Conservation (phyloP, 2,888 invertebrate species). For the Meliscaeva auricollis region DNA sequence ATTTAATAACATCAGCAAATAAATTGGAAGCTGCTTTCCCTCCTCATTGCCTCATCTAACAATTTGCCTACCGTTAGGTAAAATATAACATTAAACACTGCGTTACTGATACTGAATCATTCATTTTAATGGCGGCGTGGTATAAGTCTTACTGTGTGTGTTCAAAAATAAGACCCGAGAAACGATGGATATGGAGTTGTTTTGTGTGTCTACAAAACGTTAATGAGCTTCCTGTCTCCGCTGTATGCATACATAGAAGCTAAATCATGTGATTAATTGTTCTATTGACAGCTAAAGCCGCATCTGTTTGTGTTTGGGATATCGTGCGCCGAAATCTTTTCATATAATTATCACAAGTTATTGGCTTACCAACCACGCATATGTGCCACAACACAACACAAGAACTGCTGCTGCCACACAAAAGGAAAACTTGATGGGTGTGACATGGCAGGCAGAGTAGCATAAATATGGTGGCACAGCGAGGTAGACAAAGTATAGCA, state of each 20-base stretch:
- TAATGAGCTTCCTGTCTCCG: constrained; percentile 67
- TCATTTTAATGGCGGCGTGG: constrained; percentile 43
- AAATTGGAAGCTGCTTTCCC: constrained; percentile 38
- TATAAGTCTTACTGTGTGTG: constrained; percentile 33
- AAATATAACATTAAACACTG: too few species aligned
- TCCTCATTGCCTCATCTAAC: neutral
- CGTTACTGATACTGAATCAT: constrained; percentile 34
- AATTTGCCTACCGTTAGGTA: too few species aligned
- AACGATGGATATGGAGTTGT: neutral
- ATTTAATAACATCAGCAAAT: constrained; percentile 68
- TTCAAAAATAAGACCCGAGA: constrained; percentile 8
- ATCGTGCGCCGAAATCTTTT: constrained; percentile 32
- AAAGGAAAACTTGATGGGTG: neutral
- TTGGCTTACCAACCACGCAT: constrained; percentile 47
- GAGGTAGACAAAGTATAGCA: neutral
- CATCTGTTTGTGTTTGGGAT: constrained; percentile 57
- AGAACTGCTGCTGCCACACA: too few species aligned
- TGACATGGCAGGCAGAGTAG: neutral
- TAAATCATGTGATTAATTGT: constrained; percentile 71
- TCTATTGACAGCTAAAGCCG: constrained; percentile 59
- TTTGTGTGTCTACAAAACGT: constrained; percentile 36
- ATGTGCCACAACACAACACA: constrained; percentile 6
- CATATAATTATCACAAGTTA: constrained; percentile 62
- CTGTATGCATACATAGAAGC: constrained; percentile 28
- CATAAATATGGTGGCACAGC: neutral